Evolutionary conservation across 2,888 invertebrate species (phyloP), one percentile per base, ranked within the genome.

Genomic region (Andrena marginata): DNA sequence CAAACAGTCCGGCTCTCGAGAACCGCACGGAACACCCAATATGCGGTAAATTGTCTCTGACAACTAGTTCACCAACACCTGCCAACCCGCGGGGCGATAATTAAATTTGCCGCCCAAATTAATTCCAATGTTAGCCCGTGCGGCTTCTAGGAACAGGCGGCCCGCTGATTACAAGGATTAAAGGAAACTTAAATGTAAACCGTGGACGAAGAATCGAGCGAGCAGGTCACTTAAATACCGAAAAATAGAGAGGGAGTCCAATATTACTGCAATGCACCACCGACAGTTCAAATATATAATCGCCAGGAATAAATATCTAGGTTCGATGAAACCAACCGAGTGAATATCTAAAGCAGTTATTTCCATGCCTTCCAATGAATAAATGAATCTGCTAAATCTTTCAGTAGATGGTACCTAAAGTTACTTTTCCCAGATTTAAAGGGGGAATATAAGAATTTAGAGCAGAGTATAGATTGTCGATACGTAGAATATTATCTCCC

Each of bases 21-120:
- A 84, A 85, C 69, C 54, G 13, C 75, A 67, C 73, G 65, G 84
- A 79, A 79, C 78, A 75, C 78, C 81, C 74, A 59, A 67, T 77
- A 81, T 71, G 76, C 82, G 80, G 77, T 80, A 85, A 77, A 82
- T 80, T 78, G 84, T 77, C 84, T 82, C 82, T 82, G 84, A 84
- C 84, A 82, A 84, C 84, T 82, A 65, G 77, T 84, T 82, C 77
- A 60, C 74, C 75, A 75, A 84, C 84, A 83, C 83, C 81, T 81
- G 83, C 81, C 74, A 75, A 74, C 60, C 29, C 56, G 35, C 35
- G 77, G 49, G 48, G 54, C 82, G 82, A 75, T 84, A 81, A 84
- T 84, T 84, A 84, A 84, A 81, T 84, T 82, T 84, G 69, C 70
- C 74, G 54, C 48, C 67, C 82, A 62, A 83, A 83, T 83, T 81